Evolutionary conservation across 2,797 vertebrate species (phyloP).

Genomic region (Poeciliopsis infans): DNA sequence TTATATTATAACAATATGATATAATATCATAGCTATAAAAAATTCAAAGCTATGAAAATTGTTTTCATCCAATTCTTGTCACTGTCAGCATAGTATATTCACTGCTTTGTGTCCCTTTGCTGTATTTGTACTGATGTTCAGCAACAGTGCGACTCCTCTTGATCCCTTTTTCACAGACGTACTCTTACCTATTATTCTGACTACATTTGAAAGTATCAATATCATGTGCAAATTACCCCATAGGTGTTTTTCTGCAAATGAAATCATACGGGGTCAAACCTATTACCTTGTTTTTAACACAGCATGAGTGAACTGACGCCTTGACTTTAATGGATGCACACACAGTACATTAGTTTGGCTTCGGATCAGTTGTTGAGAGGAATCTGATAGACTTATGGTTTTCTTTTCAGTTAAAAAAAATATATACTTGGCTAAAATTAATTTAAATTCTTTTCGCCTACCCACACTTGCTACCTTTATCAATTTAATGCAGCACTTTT

Average conservation of each 20-base stretch:
- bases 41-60: not conserved
- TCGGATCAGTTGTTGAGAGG: not conserved
- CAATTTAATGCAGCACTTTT: not conserved
- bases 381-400: not conserved
- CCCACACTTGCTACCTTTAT: not conserved
- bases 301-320: not conserved
- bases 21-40: not conserved
- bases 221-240: not conserved
- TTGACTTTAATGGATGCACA: not conserved
- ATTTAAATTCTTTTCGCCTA: not conserved
- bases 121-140: not conserved
- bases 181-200: not conserved
- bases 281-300: not conserved
- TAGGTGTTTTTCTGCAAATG: not conserved
- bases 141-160: not conserved
- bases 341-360: not conserved
- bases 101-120: not conserved
- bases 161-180: not conserved
- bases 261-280: not conserved
- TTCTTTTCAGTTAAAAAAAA: not conserved
- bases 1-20: not conserved
- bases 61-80: not conserved
- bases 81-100: not conserved
- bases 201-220: not conserved
- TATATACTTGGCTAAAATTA: not conserved